A percentile compares a stretch with the other conserved stretches of the same genome.
Conservation (phyloP, 2,113 vertebrate genomes). For the Pachyramphus minor region DNA sequence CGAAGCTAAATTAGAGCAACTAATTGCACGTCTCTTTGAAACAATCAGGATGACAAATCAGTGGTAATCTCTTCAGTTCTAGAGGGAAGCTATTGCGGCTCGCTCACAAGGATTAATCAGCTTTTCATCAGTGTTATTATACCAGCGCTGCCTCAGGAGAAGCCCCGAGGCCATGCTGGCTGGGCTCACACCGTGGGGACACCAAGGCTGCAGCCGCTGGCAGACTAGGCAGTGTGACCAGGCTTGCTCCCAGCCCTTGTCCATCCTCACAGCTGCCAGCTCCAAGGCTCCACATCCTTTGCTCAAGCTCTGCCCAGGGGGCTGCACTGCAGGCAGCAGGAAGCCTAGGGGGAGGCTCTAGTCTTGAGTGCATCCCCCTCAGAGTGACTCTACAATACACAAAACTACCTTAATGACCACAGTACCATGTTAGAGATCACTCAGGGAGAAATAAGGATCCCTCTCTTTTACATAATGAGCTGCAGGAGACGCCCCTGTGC, state of each 20-base stretch:
- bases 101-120: slow-evolving; percentile 47
- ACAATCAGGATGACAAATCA: slow-evolving; percentile 63
- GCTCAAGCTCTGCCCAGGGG: fast-evolving
- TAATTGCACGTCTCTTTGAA: slow-evolving; percentile 60
- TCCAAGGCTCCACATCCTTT: fast-evolving
- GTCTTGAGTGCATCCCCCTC: background rate
- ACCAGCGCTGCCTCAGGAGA: background rate
- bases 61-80: slow-evolving; percentile 53
- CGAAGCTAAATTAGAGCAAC: slow-evolving; percentile 55
- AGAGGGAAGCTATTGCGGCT: slow-evolving; percentile 20
- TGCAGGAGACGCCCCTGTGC: background rate
- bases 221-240: background rate
- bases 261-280: background rate
- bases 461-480: background rate
- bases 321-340: background rate
- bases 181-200: background rate
- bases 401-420: background rate
- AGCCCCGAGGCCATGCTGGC: background rate
- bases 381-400: background rate
- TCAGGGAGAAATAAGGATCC: background rate
- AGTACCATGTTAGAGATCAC: background rate
- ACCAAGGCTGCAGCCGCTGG: background rate
- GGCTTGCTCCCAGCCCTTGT: background rate
- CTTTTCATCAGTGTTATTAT: slow-evolving; percentile 61
- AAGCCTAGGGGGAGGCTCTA: background rate